Percentiles rank a stretch among this genome's conserved stretches.
Conservation (phyloP, 2,797 vertebrate genomes). For the Sebastes vulpes region DNA sequence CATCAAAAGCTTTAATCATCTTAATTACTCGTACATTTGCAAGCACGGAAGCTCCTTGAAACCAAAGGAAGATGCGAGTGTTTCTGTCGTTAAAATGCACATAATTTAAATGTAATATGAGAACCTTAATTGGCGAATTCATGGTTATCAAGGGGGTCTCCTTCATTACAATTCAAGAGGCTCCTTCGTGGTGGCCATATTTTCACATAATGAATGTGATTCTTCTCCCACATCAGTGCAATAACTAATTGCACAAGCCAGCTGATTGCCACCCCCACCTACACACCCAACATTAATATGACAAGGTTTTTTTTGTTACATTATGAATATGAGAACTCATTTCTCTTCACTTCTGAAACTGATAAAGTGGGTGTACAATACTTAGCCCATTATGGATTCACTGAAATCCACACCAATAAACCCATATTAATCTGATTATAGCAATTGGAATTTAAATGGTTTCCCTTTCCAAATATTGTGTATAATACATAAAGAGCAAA, state of each 20-base stretch:
- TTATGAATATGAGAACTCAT: background rate
- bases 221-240: conserved; percentile 46
- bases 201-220: conserved; percentile 70
- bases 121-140: conserved; percentile 79
- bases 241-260: conserved; percentile 56
- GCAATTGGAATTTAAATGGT: background rate
- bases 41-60: conserved; percentile 70
- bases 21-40: conserved; percentile 82
- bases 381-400: background rate
- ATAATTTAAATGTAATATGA: conserved; percentile 78
- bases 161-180: conserved; percentile 78
- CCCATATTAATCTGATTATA: background rate
- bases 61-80: conserved; percentile 62
- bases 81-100: conserved; percentile 80
- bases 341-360: conserved; percentile 15
- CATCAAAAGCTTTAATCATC: conserved; percentile 85
- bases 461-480: background rate
- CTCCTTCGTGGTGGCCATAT: conserved; percentile 70
- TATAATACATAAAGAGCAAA: background rate
- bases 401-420: background rate
- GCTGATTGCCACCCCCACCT: conserved; percentile 32
- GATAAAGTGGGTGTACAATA: background rate
- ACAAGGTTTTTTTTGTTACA: conserved; percentile 12
- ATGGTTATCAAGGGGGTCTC: conserved; percentile 72
- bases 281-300: conserved; percentile 24